phyloP scores from a whole-genome alignment of 2,797 vertebrate species.

The Bradypodion ventrale region DNA sequence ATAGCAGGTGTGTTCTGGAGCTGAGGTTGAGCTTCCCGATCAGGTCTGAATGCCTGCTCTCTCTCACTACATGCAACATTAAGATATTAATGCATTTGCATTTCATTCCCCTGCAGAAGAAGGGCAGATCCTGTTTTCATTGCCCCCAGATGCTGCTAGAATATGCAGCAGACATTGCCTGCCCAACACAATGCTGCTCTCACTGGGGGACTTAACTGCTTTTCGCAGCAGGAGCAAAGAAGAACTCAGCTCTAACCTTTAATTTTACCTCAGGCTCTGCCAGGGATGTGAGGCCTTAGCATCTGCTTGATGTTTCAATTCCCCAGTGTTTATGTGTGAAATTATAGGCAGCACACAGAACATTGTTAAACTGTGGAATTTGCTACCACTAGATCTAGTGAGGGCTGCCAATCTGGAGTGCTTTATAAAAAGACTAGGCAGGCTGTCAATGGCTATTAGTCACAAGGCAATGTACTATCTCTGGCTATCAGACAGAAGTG shows the following conservation, averaged over 20 bases:
- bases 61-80: not conserved
- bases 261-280: not conserved
- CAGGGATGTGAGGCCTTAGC: not conserved
- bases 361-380: not conserved
- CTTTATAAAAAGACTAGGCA: not conserved
- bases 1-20: constrained; percentile 5
- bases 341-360: not conserved
- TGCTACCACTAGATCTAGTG: not conserved
- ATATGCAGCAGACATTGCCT: not conserved
- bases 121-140: not conserved
- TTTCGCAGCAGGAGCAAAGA: not conserved
- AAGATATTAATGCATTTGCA: not conserved
- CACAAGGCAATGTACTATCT: not conserved
- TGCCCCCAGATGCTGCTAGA: not conserved
- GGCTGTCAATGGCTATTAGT: not conserved
- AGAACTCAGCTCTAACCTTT: not conserved
- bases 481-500: not conserved
- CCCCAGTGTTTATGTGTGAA: not conserved
- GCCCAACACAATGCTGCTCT: not conserved
- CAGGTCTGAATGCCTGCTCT: constrained; percentile 5
- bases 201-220: not conserved
- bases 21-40: not conserved
- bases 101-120: not conserved
- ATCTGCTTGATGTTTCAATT: not conserved
- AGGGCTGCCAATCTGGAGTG: not conserved